Percentiles rank a stretch among this genome's conserved stretches.
phyloP scores from a whole-genome alignment of 2,888 invertebrate genomes.

The Agrypnus murinus region DNA sequence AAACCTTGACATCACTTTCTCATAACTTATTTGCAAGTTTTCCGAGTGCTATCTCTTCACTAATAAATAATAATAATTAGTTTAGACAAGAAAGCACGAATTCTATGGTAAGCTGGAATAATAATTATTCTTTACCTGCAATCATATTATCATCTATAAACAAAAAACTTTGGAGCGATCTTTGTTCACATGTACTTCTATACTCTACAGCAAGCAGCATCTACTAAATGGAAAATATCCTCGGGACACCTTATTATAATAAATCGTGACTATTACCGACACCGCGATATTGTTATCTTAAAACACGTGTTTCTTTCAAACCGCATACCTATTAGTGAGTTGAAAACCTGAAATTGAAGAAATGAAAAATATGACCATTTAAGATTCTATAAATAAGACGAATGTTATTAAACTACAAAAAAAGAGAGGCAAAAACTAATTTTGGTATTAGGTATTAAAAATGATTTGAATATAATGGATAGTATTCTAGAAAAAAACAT shows the following conservation, averaged over 20 bases:
- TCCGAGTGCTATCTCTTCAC: background rate
- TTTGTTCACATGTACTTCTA: background rate
- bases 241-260: slow-evolving; percentile 52
- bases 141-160: background rate
- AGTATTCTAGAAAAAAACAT: no score
- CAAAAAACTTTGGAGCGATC: background rate
- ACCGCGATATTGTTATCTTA: slow-evolving; percentile 55
- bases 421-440: no score
- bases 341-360: slow-evolving; percentile 1
- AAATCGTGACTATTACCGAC: slow-evolving; percentile 55
- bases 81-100: slow-evolving; percentile 16
- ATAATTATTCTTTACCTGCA: slow-evolving; percentile 15
- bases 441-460: no score
- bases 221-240: slow-evolving; percentile 24
- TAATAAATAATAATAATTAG: slow-evolving; percentile 32
- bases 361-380: no score
- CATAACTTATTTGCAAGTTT: no score
- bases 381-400: no score
- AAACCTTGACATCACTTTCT: no score
- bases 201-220: background rate
- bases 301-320: slow-evolving; percentile 54
- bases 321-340: slow-evolving; percentile 38
- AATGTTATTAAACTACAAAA: no score
- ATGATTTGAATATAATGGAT: no score
- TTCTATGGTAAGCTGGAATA: background rate